Conservation (phyloP, 2,888 invertebrate genomes). For the Dryococelus australis region DNA sequence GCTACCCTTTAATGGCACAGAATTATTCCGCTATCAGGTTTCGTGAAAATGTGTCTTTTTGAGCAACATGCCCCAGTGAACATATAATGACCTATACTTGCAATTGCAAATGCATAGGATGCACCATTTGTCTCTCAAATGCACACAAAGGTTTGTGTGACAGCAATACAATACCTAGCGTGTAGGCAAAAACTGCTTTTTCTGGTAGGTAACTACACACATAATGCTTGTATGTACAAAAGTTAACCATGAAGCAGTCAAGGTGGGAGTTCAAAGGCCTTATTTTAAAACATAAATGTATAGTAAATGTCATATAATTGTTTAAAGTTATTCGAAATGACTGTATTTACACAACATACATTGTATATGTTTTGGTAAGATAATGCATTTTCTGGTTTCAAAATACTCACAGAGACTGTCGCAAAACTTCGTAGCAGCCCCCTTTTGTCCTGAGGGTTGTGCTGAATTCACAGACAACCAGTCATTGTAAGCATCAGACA, state of each 20-base stretch:
- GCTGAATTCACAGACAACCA: neutral
- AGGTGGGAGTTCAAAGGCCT: neutral
- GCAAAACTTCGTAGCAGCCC: neutral
- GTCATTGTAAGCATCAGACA: neutral
- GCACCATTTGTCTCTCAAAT: no score
- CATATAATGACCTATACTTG: no score
- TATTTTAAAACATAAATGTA: neutral
- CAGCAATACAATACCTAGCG: no score
- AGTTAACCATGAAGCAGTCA: no score
- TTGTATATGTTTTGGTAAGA: neutral
- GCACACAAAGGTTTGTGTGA: no score
- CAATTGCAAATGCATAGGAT: no score
- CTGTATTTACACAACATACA: neutral
- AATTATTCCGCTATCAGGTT: no score
- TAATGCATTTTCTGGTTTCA: neutral
- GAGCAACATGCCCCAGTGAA: no score
- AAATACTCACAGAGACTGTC: neutral
- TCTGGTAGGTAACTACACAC: neutral
- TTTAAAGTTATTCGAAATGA: neutral
- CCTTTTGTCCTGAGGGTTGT: neutral
- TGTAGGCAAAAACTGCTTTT: no score
- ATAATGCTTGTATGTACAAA: neutral
- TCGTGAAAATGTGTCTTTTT: no score
- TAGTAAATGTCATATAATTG: neutral
- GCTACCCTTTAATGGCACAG: no score